Conservation (phyloP, 1,140 invertebrate genomes). For the Drosophila ogumai region DNA sequence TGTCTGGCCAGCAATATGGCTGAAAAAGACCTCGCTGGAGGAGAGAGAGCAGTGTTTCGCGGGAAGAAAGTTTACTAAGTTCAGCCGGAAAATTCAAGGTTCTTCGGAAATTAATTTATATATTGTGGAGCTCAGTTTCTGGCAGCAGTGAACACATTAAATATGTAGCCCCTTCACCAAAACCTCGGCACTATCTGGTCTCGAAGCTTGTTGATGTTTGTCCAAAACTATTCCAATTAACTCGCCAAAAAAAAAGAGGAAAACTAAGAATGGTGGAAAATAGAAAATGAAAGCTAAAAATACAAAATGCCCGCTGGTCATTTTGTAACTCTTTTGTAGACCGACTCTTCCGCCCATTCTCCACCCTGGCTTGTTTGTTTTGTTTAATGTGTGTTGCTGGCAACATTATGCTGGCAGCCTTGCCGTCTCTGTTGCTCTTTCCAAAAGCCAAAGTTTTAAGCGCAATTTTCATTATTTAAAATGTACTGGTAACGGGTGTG, state of each 20-base stretch:
- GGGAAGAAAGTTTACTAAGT: constrained; percentile 28
- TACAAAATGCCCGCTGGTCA: constrained; percentile 61
- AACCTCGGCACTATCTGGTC: constrained; percentile 23
- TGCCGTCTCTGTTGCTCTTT: constrained; percentile 8
- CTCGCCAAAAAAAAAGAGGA: constrained; percentile 45
- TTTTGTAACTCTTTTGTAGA: constrained; percentile 55
- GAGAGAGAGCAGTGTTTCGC: not conserved
- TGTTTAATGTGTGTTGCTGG: constrained; percentile 49
- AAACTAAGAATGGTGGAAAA: constrained; percentile 29
- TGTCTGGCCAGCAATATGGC: constrained; percentile 54
- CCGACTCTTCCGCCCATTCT: constrained; percentile 7
- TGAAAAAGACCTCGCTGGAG: not conserved
- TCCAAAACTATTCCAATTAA: constrained; percentile 79
- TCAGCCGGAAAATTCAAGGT: constrained; percentile 31
- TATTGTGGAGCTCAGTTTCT: constrained; percentile 13
- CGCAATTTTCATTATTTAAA: constrained; percentile 74
- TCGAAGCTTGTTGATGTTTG: constrained; percentile 65
- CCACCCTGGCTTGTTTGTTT: constrained; percentile 33
- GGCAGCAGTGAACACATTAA: constrained; percentile 29
- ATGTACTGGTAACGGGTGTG: constrained; percentile 38
- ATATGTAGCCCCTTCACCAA: constrained; percentile 6
- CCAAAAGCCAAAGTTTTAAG: constrained; percentile 70
- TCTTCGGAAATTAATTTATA: constrained; percentile 45
- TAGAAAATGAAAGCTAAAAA: constrained; percentile 47
- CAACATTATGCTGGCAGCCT: constrained; percentile 27